These are phyloP conservation scores for Lepidurus apus DNA, from an alignment of 1,140 invertebrate species.

Conservation along the genomic window DNA sequence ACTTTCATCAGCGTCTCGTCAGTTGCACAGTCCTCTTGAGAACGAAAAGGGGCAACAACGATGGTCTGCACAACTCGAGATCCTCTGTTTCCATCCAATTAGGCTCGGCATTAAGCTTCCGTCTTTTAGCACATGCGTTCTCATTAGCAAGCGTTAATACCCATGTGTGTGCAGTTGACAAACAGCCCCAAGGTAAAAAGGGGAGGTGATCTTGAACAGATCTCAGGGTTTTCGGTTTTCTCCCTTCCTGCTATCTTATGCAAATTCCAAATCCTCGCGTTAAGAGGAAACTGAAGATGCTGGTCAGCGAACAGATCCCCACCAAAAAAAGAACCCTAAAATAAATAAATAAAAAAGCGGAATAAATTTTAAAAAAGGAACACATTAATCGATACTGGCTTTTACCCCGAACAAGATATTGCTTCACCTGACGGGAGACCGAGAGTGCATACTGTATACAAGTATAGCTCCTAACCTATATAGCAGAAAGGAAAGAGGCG, in stretches of 20 bases:
- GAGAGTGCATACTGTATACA: too few species aligned
- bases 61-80: not conserved
- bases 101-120: not conserved
- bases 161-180: slow-evolving; percentile 5
- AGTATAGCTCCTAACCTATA: too few species aligned
- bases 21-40: not conserved
- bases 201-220: not conserved
- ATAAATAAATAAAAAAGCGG: too few species aligned
- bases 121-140: not conserved
- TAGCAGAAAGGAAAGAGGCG: not conserved
- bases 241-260: not conserved
- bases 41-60: not conserved
- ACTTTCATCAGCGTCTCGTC: not conserved
- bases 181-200: not conserved
- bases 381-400: not conserved
- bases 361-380: too few species aligned
- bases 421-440: too few species aligned
- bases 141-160: slow-evolving; percentile 19
- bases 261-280: not conserved
- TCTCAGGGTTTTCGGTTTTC: not conserved
- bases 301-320: not conserved
- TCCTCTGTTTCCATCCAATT: not conserved
- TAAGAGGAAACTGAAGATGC: not conserved
- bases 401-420: not conserved
- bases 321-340: not conserved